A percentile compares a stretch with the other conserved stretches of the same genome.
Conservation (phyloP, 1,140 invertebrate genomes). For the Arctopsyche grandis region DNA sequence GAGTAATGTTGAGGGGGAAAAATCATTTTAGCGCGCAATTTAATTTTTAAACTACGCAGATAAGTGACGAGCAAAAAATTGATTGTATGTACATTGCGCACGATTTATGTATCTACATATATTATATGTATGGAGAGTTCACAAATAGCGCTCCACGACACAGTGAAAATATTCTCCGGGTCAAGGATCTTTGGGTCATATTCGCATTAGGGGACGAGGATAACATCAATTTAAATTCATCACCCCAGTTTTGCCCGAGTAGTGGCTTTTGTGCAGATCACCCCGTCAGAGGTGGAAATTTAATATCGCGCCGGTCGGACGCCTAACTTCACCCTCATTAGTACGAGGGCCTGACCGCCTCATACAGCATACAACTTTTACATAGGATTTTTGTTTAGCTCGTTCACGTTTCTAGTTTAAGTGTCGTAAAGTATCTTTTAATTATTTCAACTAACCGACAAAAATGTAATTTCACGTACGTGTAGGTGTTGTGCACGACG, state of each 20-base stretch:
- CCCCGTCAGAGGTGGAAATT: conserved; percentile 24
- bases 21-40: no score
- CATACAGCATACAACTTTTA: background rate
- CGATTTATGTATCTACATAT: background rate
- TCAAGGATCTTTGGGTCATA: conserved; percentile 26
- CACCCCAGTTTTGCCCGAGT: background rate
- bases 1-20: no score
- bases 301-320: background rate
- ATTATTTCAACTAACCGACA: no score
- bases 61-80: no score
- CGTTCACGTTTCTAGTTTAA: no score
- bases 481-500: no score
- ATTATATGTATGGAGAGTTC: background rate
- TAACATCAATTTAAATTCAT: conserved; percentile 32
- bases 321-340: conserved; percentile 27
- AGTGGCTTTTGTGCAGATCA: conserved; percentile 30
- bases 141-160: background rate
- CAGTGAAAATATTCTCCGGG: conserved; percentile 22
- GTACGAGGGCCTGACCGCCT: conserved; percentile 8
- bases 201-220: conserved; percentile 26
- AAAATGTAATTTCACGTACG: no score
- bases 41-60: no score
- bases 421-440: no score
- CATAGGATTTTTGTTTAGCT: background rate
- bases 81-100: background rate